Percentiles rank a stretch among this genome's conserved stretches.
These are phyloP conservation scores for Apogon hyalosoma DNA, from an alignment of 2,797 vertebrate species.

Conservation along the genomic window DNA sequence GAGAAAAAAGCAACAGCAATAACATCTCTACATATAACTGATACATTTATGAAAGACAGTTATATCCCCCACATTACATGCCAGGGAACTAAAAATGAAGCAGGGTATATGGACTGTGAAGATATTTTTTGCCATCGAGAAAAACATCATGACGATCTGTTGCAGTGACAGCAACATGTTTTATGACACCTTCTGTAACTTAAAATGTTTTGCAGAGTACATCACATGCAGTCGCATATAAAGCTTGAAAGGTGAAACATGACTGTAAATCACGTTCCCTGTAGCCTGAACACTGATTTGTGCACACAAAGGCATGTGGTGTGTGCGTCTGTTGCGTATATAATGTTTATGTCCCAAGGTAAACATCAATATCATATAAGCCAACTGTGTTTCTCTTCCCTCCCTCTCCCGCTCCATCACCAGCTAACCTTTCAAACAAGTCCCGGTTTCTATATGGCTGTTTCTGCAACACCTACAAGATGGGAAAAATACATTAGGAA, in stretches of 20 bases:
- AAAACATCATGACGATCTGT: no score
- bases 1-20: no score
- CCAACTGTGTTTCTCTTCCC: slow-evolving; percentile 34
- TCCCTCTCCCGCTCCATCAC: slow-evolving; percentile 63
- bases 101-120: no score
- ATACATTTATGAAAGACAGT: no score
- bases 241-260: slow-evolving; percentile 20
- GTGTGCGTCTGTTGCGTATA: slow-evolving; percentile 8
- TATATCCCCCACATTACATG: no score
- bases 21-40: no score
- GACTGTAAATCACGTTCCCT: slow-evolving; percentile 9
- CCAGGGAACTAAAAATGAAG: no score
- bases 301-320: slow-evolving; percentile 7
- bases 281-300: slow-evolving; percentile 16
- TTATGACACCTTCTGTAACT: background rate
- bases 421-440: slow-evolving; percentile 76
- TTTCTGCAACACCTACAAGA: slow-evolving; percentile 65
- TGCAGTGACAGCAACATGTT: no score
- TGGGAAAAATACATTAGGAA: slow-evolving; percentile 70
- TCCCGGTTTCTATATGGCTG: slow-evolving; percentile 49
- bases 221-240: slow-evolving; percentile 9
- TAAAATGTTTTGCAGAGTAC: background rate
- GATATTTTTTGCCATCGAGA: no score
- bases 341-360: slow-evolving; percentile 50
- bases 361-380: slow-evolving; percentile 63